A percentile compares a stretch with the other conserved stretches of the same genome.
Evolutionary conservation across 1,140 invertebrate species (phyloP).

Genomic region (Antheraea pernyi): DNA sequence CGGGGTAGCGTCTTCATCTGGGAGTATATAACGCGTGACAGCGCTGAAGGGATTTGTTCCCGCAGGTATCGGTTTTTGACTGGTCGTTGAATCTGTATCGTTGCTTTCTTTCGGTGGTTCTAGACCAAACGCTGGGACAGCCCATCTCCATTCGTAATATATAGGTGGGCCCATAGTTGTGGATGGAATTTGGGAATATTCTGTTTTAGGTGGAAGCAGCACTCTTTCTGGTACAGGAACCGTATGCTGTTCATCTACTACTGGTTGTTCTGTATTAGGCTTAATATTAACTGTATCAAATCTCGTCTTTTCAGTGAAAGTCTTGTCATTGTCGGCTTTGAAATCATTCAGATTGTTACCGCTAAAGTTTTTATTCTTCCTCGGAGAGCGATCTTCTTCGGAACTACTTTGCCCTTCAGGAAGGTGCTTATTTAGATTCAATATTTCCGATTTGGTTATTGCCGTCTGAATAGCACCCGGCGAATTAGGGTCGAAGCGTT

Average conservation of each 20-base stretch:
- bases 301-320: constrained; percentile 34
- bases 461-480: constrained; percentile 58
- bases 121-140: constrained; percentile 79
- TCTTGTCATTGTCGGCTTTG: constrained; percentile 46
- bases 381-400: constrained; percentile 59
- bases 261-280: constrained; percentile 16
- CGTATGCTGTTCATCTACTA: neutral
- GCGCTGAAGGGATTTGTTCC: constrained; percentile 51
- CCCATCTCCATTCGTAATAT: constrained; percentile 83
- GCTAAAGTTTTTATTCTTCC: constrained; percentile 54
- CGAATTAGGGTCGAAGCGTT: constrained; percentile 70
- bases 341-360: constrained; percentile 51
- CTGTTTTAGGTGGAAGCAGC: constrained; percentile 62
- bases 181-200: constrained; percentile 53
- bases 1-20: constrained; percentile 39
- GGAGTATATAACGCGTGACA: constrained; percentile 38
- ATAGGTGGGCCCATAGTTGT: constrained; percentile 81
- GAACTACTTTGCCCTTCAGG: constrained; percentile 58
- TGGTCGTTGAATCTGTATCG: constrained; percentile 31
- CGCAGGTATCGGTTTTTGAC: constrained; percentile 25
- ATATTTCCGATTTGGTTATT: constrained; percentile 63
- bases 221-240: constrained; percentile 43
- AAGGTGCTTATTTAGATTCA: constrained; percentile 59
- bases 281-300: constrained; percentile 59
- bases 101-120: constrained; percentile 74